These are phyloP conservation scores for Zosterops japonicus DNA, from an alignment of 2,113 vertebrate species.

Conservation along the genomic window DNA sequence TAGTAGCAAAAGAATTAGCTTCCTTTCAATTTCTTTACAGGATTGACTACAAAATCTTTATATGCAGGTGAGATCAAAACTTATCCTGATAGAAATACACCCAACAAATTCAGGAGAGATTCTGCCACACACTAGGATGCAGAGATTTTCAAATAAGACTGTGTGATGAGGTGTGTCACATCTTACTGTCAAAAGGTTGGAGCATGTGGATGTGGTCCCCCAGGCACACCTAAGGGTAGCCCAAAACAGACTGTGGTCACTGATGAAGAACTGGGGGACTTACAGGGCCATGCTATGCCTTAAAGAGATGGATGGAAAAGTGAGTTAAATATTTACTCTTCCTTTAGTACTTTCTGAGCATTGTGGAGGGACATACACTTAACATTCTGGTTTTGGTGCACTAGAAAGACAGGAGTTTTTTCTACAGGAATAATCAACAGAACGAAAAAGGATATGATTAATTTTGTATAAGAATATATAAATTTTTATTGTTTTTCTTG, in stretches of 20 bases:
- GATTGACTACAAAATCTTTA: background rate
- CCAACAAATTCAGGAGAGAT: background rate
- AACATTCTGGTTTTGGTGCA: background rate
- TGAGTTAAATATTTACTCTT: background rate
- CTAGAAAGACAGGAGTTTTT: background rate
- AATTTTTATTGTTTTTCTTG: background rate
- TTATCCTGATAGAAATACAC: background rate
- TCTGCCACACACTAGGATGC: background rate
- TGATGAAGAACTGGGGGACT: background rate
- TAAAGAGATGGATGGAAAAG: background rate
- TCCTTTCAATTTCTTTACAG: background rate
- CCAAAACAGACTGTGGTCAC: background rate
- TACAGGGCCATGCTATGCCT: background rate
- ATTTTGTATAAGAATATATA: background rate
- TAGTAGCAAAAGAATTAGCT: background rate
- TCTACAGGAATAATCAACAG: background rate
- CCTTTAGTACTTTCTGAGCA: background rate
- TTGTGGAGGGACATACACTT: background rate
- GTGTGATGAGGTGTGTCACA: background rate
- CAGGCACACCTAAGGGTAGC: background rate
- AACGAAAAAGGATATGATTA: background rate
- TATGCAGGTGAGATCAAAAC: background rate
- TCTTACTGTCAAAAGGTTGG: accelerated
- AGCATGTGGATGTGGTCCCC: background rate
- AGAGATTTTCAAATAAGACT: background rate